Conservation (phyloP, 2,113 vertebrate species). For the Coreoperca whiteheadi region DNA sequence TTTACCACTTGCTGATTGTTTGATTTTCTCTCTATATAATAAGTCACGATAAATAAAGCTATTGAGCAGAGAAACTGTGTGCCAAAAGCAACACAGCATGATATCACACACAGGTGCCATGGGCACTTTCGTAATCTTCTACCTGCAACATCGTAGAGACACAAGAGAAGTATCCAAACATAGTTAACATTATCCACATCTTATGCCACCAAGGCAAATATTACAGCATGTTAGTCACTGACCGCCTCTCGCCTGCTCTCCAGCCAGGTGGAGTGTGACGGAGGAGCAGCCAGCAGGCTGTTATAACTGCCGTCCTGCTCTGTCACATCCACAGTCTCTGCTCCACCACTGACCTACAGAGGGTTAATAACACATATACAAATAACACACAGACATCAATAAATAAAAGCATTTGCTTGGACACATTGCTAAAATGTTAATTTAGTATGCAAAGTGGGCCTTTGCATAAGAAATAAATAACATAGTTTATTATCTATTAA, state of each 20-base stretch:
- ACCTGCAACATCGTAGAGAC: neutral
- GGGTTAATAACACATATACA: constrained; percentile 7
- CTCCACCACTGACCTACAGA: constrained; percentile 42
- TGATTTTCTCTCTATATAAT: constrained; percentile 8
- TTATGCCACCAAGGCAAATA: constrained; percentile 12
- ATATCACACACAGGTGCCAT: constrained; percentile 34
- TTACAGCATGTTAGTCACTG: constrained; percentile 54
- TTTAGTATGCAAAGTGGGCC: neutral
- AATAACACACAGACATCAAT: neutral
- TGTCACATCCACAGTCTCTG: constrained; percentile 56
- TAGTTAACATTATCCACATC: constrained; percentile 20
- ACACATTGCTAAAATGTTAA: neutral
- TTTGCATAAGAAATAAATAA: neutral
- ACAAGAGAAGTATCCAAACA: constrained; percentile 17
- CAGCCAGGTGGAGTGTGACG: constrained; percentile 83
- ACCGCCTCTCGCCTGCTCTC: constrained; percentile 83
- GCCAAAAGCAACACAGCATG: constrained; percentile 63
- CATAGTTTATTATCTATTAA: neutral
- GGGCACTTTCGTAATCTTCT: constrained; percentile 17
- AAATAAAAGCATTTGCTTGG: neutral
- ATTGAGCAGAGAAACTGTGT: neutral
- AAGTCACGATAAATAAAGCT: constrained; percentile 32
- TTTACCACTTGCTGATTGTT: constrained; percentile 1
- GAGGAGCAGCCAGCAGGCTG: constrained; percentile 36
- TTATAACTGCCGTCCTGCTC: constrained; percentile 74